These are phyloP conservation scores for Phyllostomus hastatus DNA, from an alignment of 2,113 vertebrate species.

Conservation along the genomic window DNA sequence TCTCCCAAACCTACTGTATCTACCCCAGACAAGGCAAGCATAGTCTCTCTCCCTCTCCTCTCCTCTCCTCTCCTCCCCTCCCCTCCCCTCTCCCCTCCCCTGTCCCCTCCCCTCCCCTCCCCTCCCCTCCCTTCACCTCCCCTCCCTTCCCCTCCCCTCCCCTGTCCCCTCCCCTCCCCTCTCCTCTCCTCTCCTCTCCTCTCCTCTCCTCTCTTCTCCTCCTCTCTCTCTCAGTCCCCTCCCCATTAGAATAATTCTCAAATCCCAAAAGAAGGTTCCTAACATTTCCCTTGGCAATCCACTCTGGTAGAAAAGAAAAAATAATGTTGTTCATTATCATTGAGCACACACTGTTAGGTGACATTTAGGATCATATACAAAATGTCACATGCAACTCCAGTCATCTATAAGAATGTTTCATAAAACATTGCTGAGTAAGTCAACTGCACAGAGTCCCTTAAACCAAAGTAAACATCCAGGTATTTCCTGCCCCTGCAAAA, in stretches of 20 bases:
- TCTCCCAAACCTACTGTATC: not conserved
- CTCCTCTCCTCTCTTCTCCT: too few species aligned
- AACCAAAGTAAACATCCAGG: not conserved
- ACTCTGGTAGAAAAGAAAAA: not conserved
- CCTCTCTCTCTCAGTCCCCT: not conserved
- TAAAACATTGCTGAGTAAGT: not conserved
- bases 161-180: accelerated
- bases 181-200: accelerated
- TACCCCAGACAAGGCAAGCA: not conserved
- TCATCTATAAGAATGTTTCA: not conserved
- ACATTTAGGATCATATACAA: not conserved
- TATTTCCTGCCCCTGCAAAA: not conserved
- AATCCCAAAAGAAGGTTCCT: not conserved
- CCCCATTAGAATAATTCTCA: not conserved
- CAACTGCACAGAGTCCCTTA: not conserved
- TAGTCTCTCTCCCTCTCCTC: too few species aligned
- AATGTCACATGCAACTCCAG: not conserved
- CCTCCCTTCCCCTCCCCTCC: not conserved
- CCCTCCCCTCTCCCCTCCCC: too few species aligned
- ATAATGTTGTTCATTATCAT: not conserved
- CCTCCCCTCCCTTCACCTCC: accelerated
- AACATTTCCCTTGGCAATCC: not conserved
- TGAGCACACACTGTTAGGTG: not conserved
- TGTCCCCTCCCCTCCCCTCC: too few species aligned
- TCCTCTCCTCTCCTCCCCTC: too few species aligned